phyloP scores from a whole-genome alignment of 2,113 vertebrate genomes.

The Mormoops blainvillei region DNA sequence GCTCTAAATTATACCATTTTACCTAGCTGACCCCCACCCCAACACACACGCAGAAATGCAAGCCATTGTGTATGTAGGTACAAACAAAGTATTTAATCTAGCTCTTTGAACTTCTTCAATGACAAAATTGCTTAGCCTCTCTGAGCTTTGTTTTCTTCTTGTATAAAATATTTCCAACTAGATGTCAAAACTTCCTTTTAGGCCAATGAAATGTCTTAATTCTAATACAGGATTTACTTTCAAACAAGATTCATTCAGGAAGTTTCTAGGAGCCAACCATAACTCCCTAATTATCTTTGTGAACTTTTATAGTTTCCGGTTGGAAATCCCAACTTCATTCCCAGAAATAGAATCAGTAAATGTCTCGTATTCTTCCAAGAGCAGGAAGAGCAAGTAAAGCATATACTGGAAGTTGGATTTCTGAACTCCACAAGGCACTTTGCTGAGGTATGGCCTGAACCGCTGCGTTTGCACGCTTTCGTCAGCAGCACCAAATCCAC shows the following conservation, averaged over 20 bases:
- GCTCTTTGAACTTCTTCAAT: not conserved
- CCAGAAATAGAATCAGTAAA: constrained; percentile 5
- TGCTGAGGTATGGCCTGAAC: not conserved
- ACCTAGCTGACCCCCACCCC: not conserved
- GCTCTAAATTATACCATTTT: not conserved
- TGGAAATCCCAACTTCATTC: not conserved
- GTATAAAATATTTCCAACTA: not conserved
- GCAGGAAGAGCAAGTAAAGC: not conserved
- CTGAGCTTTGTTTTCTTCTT: not conserved
- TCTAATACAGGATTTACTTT: not conserved
- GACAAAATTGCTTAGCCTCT: not conserved
- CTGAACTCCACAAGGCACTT: not conserved
- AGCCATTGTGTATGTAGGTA: not conserved
- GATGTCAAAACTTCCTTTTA: not conserved
- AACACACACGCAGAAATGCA: not conserved
- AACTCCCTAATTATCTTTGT: not conserved
- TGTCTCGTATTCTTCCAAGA: not conserved
- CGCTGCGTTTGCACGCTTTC: not conserved
- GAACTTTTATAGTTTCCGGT: not conserved
- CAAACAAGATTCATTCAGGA: not conserved
- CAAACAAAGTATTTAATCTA: not conserved
- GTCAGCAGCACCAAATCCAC: not conserved
- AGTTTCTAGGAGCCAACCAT: not conserved
- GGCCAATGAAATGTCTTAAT: not conserved
- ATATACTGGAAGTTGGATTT: not conserved